Evolutionary conservation across 2,888 invertebrate genomes (phyloP), one percentile per base, ranked within the genome.

Genomic region (Platerodrilus igneus): DNA sequence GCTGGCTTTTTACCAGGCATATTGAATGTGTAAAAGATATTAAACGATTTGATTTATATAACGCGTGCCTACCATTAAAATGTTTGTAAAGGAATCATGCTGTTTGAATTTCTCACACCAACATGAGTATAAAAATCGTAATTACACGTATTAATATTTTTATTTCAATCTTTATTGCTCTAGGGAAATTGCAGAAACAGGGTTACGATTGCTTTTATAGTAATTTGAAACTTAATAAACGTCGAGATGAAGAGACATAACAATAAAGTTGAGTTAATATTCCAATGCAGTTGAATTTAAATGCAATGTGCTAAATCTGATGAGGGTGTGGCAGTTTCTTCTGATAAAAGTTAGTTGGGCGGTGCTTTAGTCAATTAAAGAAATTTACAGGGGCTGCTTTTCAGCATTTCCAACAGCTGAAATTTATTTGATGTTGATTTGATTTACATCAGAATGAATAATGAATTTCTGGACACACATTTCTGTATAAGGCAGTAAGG

Each of bases 11-110:
- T 65, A 62, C 43, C 54, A 55, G 57, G 60, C 66, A 64, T 64
- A 66, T 66, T 66, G 64, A 62, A 64, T 60, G 57, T 61, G 64
- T 64, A 63, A 66, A 66, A 62, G 61, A 62, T 62, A 65, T 66
- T 65, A 65, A 64, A 63, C 57, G 60, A 50, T 58, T 61, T 59
- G 62, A 62, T 64, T 62, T 62, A 63, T 61, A 50, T 45, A 44
- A 51, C 62, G 61, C 62, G 63, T 62, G 63, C 56, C 60, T 54
- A 46, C 58, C 57, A 60, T 63, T 60, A 62, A 57, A 58, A 53
- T 61, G 62, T 63, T 62, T 63, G 62, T 59, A 55, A 56, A 54
- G 63, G 60, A 62, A 62, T 66, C 58, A 55, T 47, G 53, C 57
- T 66, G 63, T 66, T 66, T 66, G 53, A 56, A 56, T 62, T 66